A percentile compares a stretch with the other conserved stretches of the same genome.
These are phyloP conservation scores for Anoplophora glabripennis DNA, from an alignment of 1,140 invertebrate species.

Conservation along the genomic window DNA sequence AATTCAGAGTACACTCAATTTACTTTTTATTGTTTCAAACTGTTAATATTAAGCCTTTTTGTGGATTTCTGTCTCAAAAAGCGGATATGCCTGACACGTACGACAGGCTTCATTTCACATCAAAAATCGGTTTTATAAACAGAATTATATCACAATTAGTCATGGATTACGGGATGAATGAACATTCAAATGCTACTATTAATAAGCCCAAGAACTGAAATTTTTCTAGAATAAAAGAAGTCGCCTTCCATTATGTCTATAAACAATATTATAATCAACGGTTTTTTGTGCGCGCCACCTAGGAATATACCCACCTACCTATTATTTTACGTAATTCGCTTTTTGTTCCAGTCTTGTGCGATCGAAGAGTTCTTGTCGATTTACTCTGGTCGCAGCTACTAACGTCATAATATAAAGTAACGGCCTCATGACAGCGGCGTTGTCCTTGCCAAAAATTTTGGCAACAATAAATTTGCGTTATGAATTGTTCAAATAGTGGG, in stretches of 20 bases:
- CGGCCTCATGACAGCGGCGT: too few species aligned
- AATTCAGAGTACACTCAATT: conserved; percentile 24
- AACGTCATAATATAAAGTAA: too few species aligned
- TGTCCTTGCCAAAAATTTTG: too few species aligned
- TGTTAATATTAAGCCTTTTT: conserved; percentile 25
- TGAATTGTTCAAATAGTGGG: too few species aligned
- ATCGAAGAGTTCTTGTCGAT: too few species aligned
- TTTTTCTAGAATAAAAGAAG: background rate
- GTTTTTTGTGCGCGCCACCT: conserved; percentile 3
- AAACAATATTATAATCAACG: conserved; percentile 12
- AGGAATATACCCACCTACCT: conserved; percentile 1
- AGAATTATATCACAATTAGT: conserved; percentile 32
- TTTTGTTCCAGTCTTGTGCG: too few species aligned
- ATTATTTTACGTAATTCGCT: conserved; percentile 5
- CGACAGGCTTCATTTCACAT: conserved; percentile 35
- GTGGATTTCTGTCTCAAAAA: conserved; percentile 27
- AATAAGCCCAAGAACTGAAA: conserved; percentile 4
- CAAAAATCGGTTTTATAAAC: conserved; percentile 36
- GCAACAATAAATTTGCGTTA: too few species aligned
- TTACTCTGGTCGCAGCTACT: too few species aligned
- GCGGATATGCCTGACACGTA: conserved; percentile 27
- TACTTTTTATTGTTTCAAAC: conserved; percentile 28
- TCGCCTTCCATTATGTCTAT: background rate
- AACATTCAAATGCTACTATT: conserved; percentile 19
- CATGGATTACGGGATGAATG: conserved; percentile 28